These are phyloP conservation scores for Anorthoa munda DNA, from an alignment of 2,888 invertebrate species.

Conservation along the genomic window DNA sequence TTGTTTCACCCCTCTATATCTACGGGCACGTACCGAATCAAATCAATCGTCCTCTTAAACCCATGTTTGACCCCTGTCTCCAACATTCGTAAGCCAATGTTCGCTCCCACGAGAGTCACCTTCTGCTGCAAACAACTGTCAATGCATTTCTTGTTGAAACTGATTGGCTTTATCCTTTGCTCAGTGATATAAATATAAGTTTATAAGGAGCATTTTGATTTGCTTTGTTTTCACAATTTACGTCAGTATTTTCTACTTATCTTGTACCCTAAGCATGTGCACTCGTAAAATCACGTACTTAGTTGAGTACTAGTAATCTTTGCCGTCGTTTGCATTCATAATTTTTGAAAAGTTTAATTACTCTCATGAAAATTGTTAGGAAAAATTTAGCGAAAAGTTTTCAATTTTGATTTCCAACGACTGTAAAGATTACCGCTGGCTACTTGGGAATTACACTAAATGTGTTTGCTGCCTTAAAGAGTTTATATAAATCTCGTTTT, in stretches of 20 bases:
- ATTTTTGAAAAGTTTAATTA: neutral
- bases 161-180: slow-evolving; percentile 17
- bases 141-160: slow-evolving; percentile 38
- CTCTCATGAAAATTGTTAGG: too few species aligned
- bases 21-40: slow-evolving; percentile 41
- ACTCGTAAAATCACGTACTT: neutral
- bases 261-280: neutral
- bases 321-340: neutral
- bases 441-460: too few species aligned
- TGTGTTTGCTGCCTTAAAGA: too few species aligned
- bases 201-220: neutral
- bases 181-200: neutral
- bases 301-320: neutral
- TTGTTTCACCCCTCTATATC: slow-evolving; percentile 15
- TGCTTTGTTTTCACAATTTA: neutral
- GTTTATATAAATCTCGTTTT: too few species aligned
- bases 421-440: too few species aligned
- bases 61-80: slow-evolving; percentile 51
- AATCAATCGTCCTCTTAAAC: slow-evolving; percentile 50
- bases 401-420: too few species aligned
- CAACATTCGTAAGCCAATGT: slow-evolving; percentile 28
- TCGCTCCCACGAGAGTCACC: slow-evolving; percentile 26
- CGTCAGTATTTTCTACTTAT: too few species aligned
- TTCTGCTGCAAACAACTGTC: slow-evolving; percentile 34
- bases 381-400: too few species aligned